These are phyloP conservation scores for Pteruthius melanotis DNA, from an alignment of 2,113 vertebrate genomes.

Conservation along the genomic window DNA sequence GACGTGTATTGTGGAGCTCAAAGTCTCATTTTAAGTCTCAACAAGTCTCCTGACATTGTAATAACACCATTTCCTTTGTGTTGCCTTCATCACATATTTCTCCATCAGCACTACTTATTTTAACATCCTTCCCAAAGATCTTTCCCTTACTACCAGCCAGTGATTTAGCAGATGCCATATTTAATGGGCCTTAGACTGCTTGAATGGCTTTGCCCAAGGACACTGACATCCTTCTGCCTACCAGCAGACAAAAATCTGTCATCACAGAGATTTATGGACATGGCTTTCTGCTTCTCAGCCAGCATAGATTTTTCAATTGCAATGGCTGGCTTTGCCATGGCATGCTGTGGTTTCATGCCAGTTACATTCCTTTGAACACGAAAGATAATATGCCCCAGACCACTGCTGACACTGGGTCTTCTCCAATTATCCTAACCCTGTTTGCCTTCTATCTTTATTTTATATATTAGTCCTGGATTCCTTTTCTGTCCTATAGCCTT, in stretches of 20 bases:
- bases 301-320: not conserved
- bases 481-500: not conserved
- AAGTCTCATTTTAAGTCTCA: not conserved
- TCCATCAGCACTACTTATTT: not conserved
- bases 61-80: not conserved
- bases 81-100: not conserved
- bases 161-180: not conserved
- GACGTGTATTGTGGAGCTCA: accelerated
- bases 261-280: not conserved
- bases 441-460: not conserved
- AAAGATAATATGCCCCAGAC: not conserved
- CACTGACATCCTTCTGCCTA: not conserved
- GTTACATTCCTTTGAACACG: not conserved
- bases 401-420: not conserved
- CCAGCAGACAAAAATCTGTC: not conserved
- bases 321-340: not conserved
- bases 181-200: not conserved
- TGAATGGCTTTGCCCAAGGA: not conserved
- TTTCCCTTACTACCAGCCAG: not conserved
- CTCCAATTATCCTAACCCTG: not conserved
- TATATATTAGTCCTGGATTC: not conserved
- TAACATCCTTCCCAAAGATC: not conserved
- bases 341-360: not conserved
- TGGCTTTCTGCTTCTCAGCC: not conserved
- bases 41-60: not conserved